Percentiles rank a stretch among this genome's conserved stretches.
Conservation (phyloP, 2,888 invertebrate species). For the Teleiodes luculella region DNA sequence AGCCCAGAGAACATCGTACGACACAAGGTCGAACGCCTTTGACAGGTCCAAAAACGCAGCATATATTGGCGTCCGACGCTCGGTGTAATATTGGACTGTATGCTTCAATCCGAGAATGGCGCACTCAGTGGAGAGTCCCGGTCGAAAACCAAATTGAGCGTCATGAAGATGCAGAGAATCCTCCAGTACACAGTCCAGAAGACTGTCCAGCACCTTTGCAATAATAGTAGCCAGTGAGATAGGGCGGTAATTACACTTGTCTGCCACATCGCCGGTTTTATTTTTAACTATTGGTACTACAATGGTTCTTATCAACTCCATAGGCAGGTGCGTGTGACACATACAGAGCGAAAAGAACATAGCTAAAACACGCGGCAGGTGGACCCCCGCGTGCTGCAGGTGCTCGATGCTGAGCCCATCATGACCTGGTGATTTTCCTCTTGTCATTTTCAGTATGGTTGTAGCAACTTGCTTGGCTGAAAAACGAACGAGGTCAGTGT, state of each 20-base stretch:
- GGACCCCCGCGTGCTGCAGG: not conserved
- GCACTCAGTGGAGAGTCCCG: conserved; percentile 17
- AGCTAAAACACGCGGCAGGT: not conserved
- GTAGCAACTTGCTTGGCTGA: not conserved
- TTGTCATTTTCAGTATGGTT: not conserved
- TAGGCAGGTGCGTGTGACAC: conserved; percentile 3
- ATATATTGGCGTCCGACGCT: conserved; percentile 15
- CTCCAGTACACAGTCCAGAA: conserved; percentile 13
- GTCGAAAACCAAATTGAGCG: no score
- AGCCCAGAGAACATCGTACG: conserved; percentile 9
- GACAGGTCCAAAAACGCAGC: conserved; percentile 18
- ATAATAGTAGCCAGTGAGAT: conserved; percentile 22
- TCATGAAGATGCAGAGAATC: conserved; percentile 13
- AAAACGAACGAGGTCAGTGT: not conserved
- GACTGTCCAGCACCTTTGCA: conserved; percentile 22
- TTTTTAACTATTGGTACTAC: conserved; percentile 21
- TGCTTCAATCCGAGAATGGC: conserved; percentile 19
- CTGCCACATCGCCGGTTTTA: conserved; percentile 16
- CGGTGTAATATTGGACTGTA: conserved; percentile 17
- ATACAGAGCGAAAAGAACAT: conserved; percentile 2
- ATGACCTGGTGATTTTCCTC: no score
- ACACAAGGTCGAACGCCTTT: conserved; percentile 16
- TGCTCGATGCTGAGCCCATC: not conserved
- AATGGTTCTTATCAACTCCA: conserved; percentile 12
- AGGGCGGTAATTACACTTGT: conserved; percentile 19